These are phyloP conservation scores for Pollenia labialis DNA, from an alignment of 2,888 invertebrate genomes.

Conservation along the genomic window DNA sequence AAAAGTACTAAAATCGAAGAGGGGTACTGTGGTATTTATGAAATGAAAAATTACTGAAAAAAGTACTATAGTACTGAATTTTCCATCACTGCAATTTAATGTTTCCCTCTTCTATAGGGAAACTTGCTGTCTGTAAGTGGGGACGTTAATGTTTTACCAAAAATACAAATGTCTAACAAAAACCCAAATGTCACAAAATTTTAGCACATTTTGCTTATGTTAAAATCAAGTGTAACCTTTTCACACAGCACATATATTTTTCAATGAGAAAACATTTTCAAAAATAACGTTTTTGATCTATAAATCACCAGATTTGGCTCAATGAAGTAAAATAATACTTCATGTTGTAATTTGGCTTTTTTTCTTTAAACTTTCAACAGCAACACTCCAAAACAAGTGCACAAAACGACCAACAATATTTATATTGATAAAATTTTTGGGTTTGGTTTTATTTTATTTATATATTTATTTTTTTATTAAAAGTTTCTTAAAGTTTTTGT, in stretches of 20 bases:
- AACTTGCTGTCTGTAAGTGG: too few relatives aligned
- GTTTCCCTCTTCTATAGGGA: too few relatives aligned
- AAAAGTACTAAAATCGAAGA: too few relatives aligned
- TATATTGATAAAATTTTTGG: conserved; percentile 59
- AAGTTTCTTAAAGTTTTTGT: neutral
- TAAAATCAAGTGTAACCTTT: conserved; percentile 53
- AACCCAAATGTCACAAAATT: neutral
- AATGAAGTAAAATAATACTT: conserved; percentile 35
- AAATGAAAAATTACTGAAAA: too few relatives aligned
- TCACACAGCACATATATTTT: conserved; percentile 37
- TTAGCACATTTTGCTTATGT: conserved; percentile 14
- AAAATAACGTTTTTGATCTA: conserved; percentile 37
- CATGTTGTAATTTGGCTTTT: too few relatives aligned
- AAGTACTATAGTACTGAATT: too few relatives aligned
- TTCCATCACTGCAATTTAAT: too few relatives aligned
- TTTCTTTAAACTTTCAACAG: conserved; percentile 25
- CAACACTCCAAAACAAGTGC: conserved; percentile 34
- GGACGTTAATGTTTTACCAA: neutral
- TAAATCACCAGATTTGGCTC: conserved; percentile 53
- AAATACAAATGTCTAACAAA: neutral
- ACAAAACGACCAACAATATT: conserved; percentile 17
- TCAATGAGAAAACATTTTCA: neutral
- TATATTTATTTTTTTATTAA: conserved; percentile 3
- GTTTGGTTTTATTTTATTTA: conserved; percentile 58
- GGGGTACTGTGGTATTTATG: too few relatives aligned